A percentile compares a stretch with the other conserved stretches of the same genome.
Conservation (phyloP, 2,113 vertebrate genomes). For the Crotalus viridis region DNA sequence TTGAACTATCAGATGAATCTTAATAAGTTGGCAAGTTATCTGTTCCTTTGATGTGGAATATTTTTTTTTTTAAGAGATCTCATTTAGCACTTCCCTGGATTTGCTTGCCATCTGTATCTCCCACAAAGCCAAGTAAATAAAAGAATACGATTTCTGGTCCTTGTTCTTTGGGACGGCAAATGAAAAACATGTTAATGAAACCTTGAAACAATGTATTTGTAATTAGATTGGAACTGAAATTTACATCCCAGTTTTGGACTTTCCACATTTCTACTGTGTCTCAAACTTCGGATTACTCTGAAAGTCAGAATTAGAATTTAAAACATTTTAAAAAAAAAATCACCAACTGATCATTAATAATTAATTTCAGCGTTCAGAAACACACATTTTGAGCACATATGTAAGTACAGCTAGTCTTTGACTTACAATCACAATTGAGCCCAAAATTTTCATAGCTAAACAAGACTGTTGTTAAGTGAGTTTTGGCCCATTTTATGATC, state of each 20-base stretch:
- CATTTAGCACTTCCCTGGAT: constrained; percentile 52
- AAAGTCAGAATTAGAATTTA: background rate
- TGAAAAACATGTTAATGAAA: background rate
- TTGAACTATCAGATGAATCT: constrained; percentile 63
- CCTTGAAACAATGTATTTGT: background rate
- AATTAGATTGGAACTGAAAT: background rate
- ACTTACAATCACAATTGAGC: too few species aligned
- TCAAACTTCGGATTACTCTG: background rate
- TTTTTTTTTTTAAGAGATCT: constrained; percentile 54
- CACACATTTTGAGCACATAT: background rate
- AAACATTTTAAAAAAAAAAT: background rate
- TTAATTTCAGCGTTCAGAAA: background rate
- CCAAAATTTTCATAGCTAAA: too few species aligned
- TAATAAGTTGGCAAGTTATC: constrained; percentile 62
- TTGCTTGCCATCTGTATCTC: constrained; percentile 41
- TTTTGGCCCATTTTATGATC: too few species aligned
- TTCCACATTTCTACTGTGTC: constrained; percentile 4
- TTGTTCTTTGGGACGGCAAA: background rate
- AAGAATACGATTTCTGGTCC: background rate
- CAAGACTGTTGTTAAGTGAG: too few species aligned
- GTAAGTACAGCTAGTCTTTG: background rate
- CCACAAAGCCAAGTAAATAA: constrained; percentile 15
- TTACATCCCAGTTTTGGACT: constrained; percentile 7
- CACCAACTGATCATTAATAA: background rate
- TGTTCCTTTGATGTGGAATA: constrained; percentile 57